Percentiles rank a stretch among this genome's conserved stretches.
These are phyloP conservation scores for Corythornis vintsioides DNA, from an alignment of 2,113 vertebrate species.

Conservation along the genomic window DNA sequence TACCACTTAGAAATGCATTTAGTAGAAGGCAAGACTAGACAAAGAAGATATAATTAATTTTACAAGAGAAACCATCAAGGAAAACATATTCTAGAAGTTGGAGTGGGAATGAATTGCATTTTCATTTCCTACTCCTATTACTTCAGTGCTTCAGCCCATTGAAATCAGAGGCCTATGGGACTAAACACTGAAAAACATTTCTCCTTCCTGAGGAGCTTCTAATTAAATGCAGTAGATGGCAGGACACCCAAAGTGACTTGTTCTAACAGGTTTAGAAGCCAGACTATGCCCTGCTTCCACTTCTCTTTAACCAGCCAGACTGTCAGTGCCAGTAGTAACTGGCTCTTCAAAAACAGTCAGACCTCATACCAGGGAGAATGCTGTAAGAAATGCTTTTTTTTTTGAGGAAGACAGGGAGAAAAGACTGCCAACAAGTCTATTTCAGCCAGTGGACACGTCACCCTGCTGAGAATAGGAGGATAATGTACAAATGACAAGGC, in stretches of 20 bases:
- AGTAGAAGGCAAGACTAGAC: neutral
- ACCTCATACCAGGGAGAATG: neutral
- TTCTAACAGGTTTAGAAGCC: neutral
- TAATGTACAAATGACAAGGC: neutral
- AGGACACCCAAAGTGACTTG: neutral
- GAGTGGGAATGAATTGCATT: constrained; percentile 1
- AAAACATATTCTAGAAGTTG: neutral
- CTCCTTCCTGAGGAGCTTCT: neutral
- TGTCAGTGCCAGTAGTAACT: neutral
- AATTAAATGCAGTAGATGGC: neutral
- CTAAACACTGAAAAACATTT: neutral
- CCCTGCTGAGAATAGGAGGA: neutral
- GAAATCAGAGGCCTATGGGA: neutral
- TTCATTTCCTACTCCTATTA: neutral
- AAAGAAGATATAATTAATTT: neutral
- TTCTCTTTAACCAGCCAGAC: neutral
- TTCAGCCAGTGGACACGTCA: neutral
- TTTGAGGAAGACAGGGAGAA: neutral
- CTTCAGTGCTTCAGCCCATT: neutral
- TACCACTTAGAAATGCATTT: neutral
- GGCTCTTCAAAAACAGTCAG: neutral
- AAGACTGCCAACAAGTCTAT: neutral
- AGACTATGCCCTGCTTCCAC: neutral
- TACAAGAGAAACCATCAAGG: neutral
- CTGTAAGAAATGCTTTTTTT: neutral